These are phyloP conservation scores for Stenotaenia linearis DNA, from an alignment of 2,888 invertebrate species.

Conservation along the genomic window DNA sequence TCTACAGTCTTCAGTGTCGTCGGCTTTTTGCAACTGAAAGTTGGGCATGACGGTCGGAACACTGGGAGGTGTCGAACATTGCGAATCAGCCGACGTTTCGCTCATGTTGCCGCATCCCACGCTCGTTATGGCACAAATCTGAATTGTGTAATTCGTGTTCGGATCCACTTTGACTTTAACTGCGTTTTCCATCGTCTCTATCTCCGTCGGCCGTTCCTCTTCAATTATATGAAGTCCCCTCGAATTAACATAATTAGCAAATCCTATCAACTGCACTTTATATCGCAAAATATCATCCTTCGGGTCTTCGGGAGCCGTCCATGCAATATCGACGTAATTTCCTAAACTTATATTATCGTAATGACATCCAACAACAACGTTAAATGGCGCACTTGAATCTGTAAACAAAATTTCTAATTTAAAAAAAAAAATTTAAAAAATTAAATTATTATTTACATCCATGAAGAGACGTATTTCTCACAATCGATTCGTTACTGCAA, in stretches of 20 bases:
- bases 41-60: constrained; percentile 38
- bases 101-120: constrained; percentile 61
- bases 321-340: constrained; percentile 62
- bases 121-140: constrained; percentile 68
- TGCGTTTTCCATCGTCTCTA: constrained; percentile 54
- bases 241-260: constrained; percentile 55
- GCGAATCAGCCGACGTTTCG: constrained; percentile 41
- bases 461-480: neutral
- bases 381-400: constrained; percentile 65
- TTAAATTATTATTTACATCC: constrained; percentile 24
- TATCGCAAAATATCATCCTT: constrained; percentile 76
- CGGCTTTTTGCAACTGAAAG: constrained; percentile 53
- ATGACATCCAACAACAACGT: constrained; percentile 61
- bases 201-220: constrained; percentile 57
- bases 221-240: constrained; percentile 52
- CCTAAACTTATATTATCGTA: constrained; percentile 57
- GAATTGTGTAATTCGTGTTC: constrained; percentile 76
- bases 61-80: constrained; percentile 62
- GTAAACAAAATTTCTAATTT: no score
- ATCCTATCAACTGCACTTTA: constrained; percentile 54
- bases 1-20: constrained; percentile 58
- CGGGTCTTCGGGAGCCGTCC: constrained; percentile 66
- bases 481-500: neutral
- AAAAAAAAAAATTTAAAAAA: neutral
- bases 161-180: constrained; percentile 60